phyloP scores from a whole-genome alignment of 2,797 vertebrate species.

The Hippoglossus hippoglossus region DNA sequence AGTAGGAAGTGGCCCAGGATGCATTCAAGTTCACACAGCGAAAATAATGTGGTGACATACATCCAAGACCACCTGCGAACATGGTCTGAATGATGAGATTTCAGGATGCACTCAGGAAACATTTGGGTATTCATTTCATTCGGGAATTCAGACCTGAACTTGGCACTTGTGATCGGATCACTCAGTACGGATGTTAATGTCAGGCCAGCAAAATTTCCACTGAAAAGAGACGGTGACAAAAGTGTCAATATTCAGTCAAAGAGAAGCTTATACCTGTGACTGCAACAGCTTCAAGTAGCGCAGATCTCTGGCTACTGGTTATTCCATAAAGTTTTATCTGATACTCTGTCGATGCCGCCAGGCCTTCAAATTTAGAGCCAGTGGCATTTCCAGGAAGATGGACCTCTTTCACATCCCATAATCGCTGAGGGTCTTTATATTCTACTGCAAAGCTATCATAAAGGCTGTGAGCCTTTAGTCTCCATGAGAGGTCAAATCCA shows the following conservation, averaged over 20 bases:
- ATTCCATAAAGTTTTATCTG: slow-evolving; percentile 79
- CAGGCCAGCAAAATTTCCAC: slow-evolving; percentile 1
- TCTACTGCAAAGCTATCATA: slow-evolving; percentile 76
- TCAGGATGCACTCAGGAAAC: no score
- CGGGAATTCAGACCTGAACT: no score
- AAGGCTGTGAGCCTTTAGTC: slow-evolving; percentile 49
- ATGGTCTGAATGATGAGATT: no score
- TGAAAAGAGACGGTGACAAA: slow-evolving; percentile 7
- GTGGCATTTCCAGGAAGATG: slow-evolving; percentile 71
- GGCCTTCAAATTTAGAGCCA: slow-evolving; percentile 70
- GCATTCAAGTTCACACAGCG: no score
- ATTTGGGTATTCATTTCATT: no score
- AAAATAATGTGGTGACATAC: no score
- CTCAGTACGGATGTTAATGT: background rate
- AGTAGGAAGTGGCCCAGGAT: no score
- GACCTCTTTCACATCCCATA: slow-evolving; percentile 63
- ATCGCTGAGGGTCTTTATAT: slow-evolving; percentile 69
- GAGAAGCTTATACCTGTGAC: slow-evolving; percentile 80
- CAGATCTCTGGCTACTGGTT: slow-evolving; percentile 74
- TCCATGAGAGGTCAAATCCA: slow-evolving; percentile 78
- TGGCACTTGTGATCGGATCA: no score
- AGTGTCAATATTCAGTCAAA: slow-evolving; percentile 44
- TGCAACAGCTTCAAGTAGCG: slow-evolving; percentile 76
- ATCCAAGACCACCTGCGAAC: no score
- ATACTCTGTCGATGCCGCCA: slow-evolving; percentile 78